These are phyloP conservation scores for Paramormyrops kingsleyae DNA, from an alignment of 2,113 vertebrate species.

Conservation along the genomic window DNA sequence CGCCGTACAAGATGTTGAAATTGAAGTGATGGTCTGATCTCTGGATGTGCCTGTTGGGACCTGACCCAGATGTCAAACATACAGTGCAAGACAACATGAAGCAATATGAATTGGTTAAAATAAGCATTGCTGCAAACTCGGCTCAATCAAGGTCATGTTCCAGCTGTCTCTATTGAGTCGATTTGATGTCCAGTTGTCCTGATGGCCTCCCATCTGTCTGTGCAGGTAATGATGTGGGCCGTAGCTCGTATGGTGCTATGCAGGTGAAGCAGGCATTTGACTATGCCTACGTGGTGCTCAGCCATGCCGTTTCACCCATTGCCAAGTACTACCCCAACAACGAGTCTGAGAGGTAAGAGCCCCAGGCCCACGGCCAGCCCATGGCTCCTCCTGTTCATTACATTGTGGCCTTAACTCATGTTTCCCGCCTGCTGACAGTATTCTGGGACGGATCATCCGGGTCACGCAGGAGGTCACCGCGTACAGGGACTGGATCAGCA, in stretches of 20 bases:
- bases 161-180: neutral
- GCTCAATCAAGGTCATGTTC: neutral
- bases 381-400: neutral
- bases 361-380: neutral
- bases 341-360: slow-evolving; percentile 81
- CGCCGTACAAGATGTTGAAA: neutral
- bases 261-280: slow-evolving; percentile 98
- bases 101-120: neutral
- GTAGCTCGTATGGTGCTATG: slow-evolving; percentile 99
- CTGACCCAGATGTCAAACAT: neutral
- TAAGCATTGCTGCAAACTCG: neutral
- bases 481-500: slow-evolving; percentile 92
- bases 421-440: slow-evolving; percentile 55
- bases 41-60: neutral
- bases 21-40: neutral
- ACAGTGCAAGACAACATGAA: neutral
- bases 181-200: neutral
- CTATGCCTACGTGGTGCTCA: slow-evolving; percentile 89
- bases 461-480: slow-evolving; percentile 91
- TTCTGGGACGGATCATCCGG: slow-evolving; percentile 91
- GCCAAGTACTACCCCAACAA: slow-evolving; percentile 94
- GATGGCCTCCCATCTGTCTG: slow-evolving; percentile 15
- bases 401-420: neutral
- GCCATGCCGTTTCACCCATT: slow-evolving; percentile 88
- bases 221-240: slow-evolving; percentile 89